These are phyloP conservation scores for Ooceraea biroi DNA, from an alignment of 1,140 invertebrate genomes.

Conservation along the genomic window DNA sequence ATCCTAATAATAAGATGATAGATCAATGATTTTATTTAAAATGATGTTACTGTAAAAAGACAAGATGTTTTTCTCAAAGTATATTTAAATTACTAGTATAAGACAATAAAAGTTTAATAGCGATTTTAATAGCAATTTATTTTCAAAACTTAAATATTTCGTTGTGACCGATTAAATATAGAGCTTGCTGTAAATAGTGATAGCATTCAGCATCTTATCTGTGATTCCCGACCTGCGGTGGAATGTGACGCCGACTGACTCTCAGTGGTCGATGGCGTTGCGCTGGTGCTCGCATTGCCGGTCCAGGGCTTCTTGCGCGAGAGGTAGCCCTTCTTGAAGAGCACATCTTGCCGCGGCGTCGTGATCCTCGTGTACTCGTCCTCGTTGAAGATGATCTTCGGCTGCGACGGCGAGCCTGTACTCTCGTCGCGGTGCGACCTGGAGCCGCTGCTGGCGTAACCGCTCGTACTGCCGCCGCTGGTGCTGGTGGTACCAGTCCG, in stretches of 20 bases:
- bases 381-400: constrained; percentile 83
- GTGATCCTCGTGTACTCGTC: constrained; percentile 91
- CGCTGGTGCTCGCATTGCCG: constrained; percentile 83
- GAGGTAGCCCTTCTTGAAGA: constrained; percentile 91
- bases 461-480: constrained; percentile 70
- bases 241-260: constrained; percentile 86
- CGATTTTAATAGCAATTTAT: too few relatives aligned
- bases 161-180: too few relatives aligned
- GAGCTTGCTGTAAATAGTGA: too few relatives aligned
- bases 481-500: constrained; percentile 23
- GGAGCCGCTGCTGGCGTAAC: constrained; percentile 73
- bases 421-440: constrained; percentile 77
- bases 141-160: too few relatives aligned
- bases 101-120: too few relatives aligned
- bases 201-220: neutral
- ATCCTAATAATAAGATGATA: neutral
- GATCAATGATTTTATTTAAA: constrained; percentile 23
- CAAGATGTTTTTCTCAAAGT: neutral
- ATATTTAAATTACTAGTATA: too few relatives aligned
- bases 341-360: constrained; percentile 90
- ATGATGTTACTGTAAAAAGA: neutral
- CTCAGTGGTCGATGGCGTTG: constrained; percentile 85
- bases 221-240: constrained; percentile 81
- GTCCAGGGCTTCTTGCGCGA: constrained; percentile 87
- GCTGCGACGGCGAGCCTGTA: constrained; percentile 75